Base-by-base conservation (phyloP, 2,797 vertebrate species). In the Acridotheres tristis region DNA sequence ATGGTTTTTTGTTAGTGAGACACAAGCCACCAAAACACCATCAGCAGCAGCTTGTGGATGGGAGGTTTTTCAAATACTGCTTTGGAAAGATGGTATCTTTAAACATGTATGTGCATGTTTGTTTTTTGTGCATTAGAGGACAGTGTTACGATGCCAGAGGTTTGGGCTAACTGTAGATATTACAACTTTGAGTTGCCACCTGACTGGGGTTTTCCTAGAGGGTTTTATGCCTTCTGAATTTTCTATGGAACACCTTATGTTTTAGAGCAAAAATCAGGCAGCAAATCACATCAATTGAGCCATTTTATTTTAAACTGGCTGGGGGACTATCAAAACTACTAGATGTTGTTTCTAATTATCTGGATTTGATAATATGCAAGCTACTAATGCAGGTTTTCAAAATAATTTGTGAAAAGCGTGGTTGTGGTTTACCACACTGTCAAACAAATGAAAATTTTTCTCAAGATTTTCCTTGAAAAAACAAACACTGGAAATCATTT, bases 341-440 rank as follows among this genome's bases (percentile, higher is more conserved):
- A 23, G 59, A 57, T 71, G 73, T 74, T 91, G 72, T 48, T 92
- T 96, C 62, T 83, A 68, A 83, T 93, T 83, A 72, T 51, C 73
- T 75, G 11, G 30, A 84, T 84, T 85, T 85, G n/a, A 40, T 86
- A 75, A 88, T 65, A 45, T 16, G 27, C 11, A 48, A 78, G 22
- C 69, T 80, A 51, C n/a, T 68, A 72, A 89, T 20, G 62, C 62
- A 62, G n/a, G n/a, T 89, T 94, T 89, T 81, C 76, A 90, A 95
- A 91, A 68, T 91, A 65, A 80, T 71, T 92, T 88, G 43, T n/a
- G 63, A 61, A 78, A 83, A 89, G 29, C 1, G 0, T 55, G 30
- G 43, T 57, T 85, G 85, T 85, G 76, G 82, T 89, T 96, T 27
- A 9, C 65, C 43, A 25, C 42, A 26, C n/a, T 87, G 81, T 91